phyloP scores from a whole-genome alignment of 1,140 invertebrate genomes.

The Scaptomyza graminum region DNA sequence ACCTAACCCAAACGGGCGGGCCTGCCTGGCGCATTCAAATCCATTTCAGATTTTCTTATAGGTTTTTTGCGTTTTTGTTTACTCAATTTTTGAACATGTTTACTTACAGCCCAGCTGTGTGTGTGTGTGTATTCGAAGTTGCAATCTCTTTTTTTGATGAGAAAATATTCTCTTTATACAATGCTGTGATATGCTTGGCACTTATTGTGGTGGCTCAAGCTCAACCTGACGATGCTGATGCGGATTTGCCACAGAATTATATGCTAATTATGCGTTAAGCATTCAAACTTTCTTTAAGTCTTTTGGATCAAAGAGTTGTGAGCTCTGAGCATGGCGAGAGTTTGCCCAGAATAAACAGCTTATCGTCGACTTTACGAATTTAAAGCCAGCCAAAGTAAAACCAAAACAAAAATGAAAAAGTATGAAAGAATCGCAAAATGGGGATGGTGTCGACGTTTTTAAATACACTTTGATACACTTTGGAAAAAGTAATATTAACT shows the following conservation, averaged over 20 bases:
- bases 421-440: neutral
- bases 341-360: conserved; percentile 50
- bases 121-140: conserved; percentile 1
- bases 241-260: conserved; percentile 68
- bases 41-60: conserved; percentile 10
- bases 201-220: conserved; percentile 1
- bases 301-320: conserved; percentile 59
- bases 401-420: conserved; percentile 7
- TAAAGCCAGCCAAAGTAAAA: conserved; percentile 7
- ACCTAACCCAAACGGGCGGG: neutral
- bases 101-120: neutral
- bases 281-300: conserved; percentile 54
- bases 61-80: neutral
- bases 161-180: conserved; percentile 8
- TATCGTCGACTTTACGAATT: conserved; percentile 33
- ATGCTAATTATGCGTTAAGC: conserved; percentile 76
- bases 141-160: conserved; percentile 16
- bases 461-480: conserved; percentile 20
- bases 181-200: conserved; percentile 2
- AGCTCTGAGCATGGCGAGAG: neutral
- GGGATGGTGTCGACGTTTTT: conserved; percentile 17
- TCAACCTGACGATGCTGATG: conserved; percentile 10
- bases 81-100: conserved; percentile 12
- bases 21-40: neutral
- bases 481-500: neutral